Conservation (phyloP, 2,797 vertebrate genomes). For the Tokudaia muenninki region DNA sequence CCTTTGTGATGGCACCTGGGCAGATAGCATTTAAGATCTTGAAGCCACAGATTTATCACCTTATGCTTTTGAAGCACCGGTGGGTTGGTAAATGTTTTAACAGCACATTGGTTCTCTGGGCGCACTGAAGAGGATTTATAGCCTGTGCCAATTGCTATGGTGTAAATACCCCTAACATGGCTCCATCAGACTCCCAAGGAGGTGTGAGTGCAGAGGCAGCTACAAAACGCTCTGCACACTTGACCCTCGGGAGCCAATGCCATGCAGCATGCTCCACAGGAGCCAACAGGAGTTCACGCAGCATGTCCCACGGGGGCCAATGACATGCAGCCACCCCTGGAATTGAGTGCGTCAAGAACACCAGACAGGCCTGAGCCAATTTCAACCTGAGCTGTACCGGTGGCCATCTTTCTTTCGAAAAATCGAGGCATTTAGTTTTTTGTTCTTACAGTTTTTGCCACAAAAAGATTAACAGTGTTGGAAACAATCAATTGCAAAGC, state of each 20-base stretch:
- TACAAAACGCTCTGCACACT: neutral
- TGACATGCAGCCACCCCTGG: neutral
- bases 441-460: constrained; percentile 59
- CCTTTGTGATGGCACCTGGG: neutral
- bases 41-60: neutral
- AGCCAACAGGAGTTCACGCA: no score
- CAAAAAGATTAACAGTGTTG: constrained; percentile 52
- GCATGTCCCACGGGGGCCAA: neutral
- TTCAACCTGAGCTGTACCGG: neutral
- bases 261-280: neutral
- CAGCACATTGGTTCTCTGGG: neutral
- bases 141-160: constrained; percentile 29
- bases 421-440: constrained; percentile 49
- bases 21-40: neutral
- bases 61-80: constrained; percentile 38
- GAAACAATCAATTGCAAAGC: constrained; percentile 42
- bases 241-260: neutral
- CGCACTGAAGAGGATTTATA: neutral
- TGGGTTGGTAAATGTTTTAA: constrained; percentile 8
- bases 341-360: neutral
- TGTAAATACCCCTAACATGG: constrained; percentile 30
- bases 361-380: neutral
- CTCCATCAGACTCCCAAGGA: neutral
- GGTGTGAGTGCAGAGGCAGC: neutral
- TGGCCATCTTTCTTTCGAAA: neutral